Evolutionary conservation across 1,140 invertebrate genomes (phyloP), one percentile per base, ranked within the genome.

Genomic region (Atta cephalotes): DNA sequence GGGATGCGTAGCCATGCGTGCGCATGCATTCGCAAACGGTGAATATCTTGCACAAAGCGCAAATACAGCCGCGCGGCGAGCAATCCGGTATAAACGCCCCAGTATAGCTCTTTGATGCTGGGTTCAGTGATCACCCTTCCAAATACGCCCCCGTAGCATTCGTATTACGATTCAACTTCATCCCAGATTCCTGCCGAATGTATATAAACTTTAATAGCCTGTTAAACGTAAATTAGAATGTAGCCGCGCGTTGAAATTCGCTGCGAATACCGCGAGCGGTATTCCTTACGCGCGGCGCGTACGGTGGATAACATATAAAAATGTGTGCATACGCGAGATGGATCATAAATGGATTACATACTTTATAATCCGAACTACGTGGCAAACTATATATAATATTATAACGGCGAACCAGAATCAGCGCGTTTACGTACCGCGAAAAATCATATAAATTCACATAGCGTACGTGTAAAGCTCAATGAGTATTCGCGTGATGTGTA

Each of bases 181-280:
- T 21, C 56, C 56, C 70, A 76, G 58, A 74, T 84, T 84, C 80
- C 70, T 58, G 28, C 39, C 53, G 80, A 74, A 84, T 84, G 70
- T 74, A 62, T 84, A 84, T 84, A 84, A 84, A 84, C 80, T 84
- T 84, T 84, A 84, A 84, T 84, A 84, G 80, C 70, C 80, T 84
- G 56, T 84, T 84, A 84, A 84, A 84, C 70, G 70, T 84, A 76
- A 84, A 84, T 84, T 84, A 84, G 80, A 82, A 82, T 49, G 80
- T 82, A 74, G 70, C 18, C 70, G 58, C 70, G 56, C 35, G 70
- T 63, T 84, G 70, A 84, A 84, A 84, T 74, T 62, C 28, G 25
- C 21, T 49, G 80, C 77, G 77, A 66, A 49, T 66, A 66, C 35
- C 77, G 60, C 45, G 70, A 84, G 80, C 68, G 35, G 39, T 84